These are phyloP conservation scores for Diploscapter pachys DNA, from an alignment of 1,140 invertebrate species.

Conservation along the genomic window DNA sequence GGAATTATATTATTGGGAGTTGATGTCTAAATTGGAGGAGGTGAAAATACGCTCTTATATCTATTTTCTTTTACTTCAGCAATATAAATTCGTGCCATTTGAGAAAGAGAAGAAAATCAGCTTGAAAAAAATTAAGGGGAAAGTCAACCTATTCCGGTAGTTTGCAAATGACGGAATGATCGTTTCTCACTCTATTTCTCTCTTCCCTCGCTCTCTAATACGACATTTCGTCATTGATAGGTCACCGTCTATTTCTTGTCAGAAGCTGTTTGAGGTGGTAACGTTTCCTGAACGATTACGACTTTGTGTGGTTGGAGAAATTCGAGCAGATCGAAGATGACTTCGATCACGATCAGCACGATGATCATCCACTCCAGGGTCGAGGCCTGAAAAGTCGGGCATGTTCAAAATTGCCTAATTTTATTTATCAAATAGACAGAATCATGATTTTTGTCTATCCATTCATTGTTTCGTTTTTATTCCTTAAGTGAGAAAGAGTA, in stretches of 20 bases:
- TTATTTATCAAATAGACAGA: neutral
- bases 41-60: too few species aligned
- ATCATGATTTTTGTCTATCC: neutral
- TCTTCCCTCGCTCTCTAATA: too few species aligned
- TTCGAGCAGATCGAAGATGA: slow-evolving; percentile 45
- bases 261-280: neutral
- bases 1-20: too few species aligned
- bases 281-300: slow-evolving; percentile 17
- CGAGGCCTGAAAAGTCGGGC: slow-evolving; percentile 30
- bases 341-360: slow-evolving; percentile 48
- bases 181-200: too few species aligned
- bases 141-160: neutral
- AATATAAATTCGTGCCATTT: neutral
- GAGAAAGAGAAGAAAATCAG: slow-evolving; percentile 6
- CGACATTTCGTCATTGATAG: too few species aligned
- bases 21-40: too few species aligned
- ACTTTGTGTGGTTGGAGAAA: slow-evolving; percentile 40
- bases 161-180: too few species aligned
- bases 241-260: too few species aligned
- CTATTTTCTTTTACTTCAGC: too few species aligned
- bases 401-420: neutral
- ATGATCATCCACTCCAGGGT: slow-evolving; percentile 53
- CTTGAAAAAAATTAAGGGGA: slow-evolving; percentile 10
- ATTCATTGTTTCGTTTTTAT: neutral
- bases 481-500: neutral